These are phyloP conservation scores for Coregonus suidteri DNA, from an alignment of 2,797 vertebrate species.

Conservation along the genomic window DNA sequence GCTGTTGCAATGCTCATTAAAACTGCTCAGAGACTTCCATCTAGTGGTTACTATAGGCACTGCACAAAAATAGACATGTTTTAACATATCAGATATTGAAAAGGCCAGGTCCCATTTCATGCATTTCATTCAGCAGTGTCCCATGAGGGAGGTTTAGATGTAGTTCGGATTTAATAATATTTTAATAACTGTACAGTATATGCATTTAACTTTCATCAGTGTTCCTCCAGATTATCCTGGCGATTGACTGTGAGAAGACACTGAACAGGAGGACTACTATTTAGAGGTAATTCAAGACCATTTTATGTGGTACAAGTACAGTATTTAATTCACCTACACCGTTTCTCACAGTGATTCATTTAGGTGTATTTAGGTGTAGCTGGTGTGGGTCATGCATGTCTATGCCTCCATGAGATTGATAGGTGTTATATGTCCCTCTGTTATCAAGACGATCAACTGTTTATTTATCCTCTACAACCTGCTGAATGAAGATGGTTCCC, in stretches of 20 bases:
- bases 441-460: constrained; percentile 69
- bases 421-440: background rate
- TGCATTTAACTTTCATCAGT: background rate
- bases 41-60: background rate
- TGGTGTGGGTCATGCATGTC: background rate
- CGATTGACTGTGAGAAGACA: constrained; percentile 70
- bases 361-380: background rate
- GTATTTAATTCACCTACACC: background rate
- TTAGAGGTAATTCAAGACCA: constrained; percentile 54
- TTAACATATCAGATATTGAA: no score
- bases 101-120: no score
- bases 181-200: background rate
- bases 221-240: constrained; percentile 70
- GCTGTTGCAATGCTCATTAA: no score
- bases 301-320: background rate
- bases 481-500: constrained; percentile 77
- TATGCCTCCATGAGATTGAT: background rate
- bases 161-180: no score
- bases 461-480: constrained; percentile 77
- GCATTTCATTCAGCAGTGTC: no score
- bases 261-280: constrained; percentile 73
- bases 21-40: background rate
- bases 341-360: background rate
- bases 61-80: background rate
- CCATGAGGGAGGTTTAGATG: no score